Evolutionary conservation across 2,113 vertebrate genomes (phyloP).

Genomic region (Cyanoramphus novaezelandiae): DNA sequence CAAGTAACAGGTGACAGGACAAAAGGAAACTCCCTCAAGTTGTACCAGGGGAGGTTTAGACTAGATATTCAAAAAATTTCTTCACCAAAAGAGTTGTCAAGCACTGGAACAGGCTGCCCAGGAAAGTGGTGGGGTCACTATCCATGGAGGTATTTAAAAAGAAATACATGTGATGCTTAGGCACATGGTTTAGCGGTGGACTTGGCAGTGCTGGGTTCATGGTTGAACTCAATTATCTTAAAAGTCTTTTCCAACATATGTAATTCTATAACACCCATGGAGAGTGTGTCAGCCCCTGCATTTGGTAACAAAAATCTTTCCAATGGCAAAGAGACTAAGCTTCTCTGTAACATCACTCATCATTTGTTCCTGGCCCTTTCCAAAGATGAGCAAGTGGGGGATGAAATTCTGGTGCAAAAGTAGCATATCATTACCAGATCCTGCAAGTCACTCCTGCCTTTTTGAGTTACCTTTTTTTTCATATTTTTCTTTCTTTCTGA

Average conservation of each 20-base stretch:
- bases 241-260: not conserved
- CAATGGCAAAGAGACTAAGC: not conserved
- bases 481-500: not conserved
- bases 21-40: not conserved
- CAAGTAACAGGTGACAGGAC: not conserved
- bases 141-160: not conserved
- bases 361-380: not conserved
- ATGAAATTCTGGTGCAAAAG: not conserved
- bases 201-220: not conserved
- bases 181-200: not conserved
- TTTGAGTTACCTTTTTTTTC: not conserved
- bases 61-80: not conserved
- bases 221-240: not conserved
- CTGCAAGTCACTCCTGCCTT: not conserved
- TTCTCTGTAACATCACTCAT: not conserved
- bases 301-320: not conserved
- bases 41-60: not conserved
- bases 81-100: not conserved
- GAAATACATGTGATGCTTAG: fast-evolving
- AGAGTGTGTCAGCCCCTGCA: not conserved
- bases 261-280: not conserved
- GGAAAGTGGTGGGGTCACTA: not conserved
- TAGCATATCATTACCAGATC: not conserved
- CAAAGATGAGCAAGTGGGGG: not conserved
- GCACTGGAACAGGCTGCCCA: not conserved